These are phyloP conservation scores for Diadophis punctatus DNA, from an alignment of 2,113 vertebrate genomes.

Conservation along the genomic window DNA sequence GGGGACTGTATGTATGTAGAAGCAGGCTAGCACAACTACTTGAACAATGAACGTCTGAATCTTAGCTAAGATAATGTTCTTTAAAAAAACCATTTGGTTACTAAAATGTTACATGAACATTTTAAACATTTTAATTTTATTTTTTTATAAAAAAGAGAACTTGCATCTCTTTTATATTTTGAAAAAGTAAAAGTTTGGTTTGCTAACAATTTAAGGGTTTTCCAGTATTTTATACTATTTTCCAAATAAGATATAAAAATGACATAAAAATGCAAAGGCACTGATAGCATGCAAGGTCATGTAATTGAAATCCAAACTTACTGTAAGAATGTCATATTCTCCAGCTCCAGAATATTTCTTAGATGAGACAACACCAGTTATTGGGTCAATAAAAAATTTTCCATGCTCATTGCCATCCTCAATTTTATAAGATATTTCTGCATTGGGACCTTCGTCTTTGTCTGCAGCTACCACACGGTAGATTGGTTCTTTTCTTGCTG, in stretches of 20 bases:
- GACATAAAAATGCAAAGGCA: not conserved
- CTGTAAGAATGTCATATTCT: constrained; percentile 97
- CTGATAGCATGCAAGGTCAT: not conserved
- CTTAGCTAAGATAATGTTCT: not conserved
- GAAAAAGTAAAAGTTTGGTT: not conserved
- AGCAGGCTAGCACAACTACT: not conserved
- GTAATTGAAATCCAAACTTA: constrained; percentile 62
- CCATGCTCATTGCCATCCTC: constrained; percentile 92
- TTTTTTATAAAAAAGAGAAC: not conserved
- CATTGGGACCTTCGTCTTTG: constrained; percentile 87
- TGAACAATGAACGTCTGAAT: not conserved
- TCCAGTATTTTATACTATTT: not conserved
- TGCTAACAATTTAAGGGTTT: not conserved
- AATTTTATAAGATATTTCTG: constrained; percentile 96
- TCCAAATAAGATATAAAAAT: constrained; percentile 8
- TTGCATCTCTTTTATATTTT: not conserved
- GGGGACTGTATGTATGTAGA: not conserved
- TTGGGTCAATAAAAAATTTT: constrained; percentile 95
- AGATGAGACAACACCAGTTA: constrained; percentile 92
- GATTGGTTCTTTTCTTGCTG: constrained; percentile 79
- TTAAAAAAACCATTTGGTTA: not conserved
- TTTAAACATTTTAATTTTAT: not conserved
- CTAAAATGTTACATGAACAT: not conserved
- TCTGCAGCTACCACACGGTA: constrained; percentile 91
- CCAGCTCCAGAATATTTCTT: constrained; percentile 89